Base-by-base conservation (phyloP, 1,140 invertebrate species). In the Diabrotica virgifera region DNA sequence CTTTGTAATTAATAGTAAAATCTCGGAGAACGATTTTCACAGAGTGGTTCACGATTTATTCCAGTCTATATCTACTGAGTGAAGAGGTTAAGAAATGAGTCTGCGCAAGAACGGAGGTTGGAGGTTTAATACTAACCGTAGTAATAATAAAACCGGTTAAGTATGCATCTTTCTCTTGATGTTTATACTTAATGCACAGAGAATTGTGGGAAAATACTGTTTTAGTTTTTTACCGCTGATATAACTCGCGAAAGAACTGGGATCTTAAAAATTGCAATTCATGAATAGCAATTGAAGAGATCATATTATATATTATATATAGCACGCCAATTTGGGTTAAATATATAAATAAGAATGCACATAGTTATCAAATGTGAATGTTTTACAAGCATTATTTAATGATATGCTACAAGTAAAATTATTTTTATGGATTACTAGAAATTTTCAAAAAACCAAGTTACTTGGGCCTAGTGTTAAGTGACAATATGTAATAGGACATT, bases 61-160 rank as follows among this genome's bases (percentile, higher is more conserved):
- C 59, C 46, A 51, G 59, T 60, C 40, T 52, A 40, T 61, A 63
- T 46, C 24, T 24, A 46, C n/a, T 46, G 57, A 61, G 62, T 59
- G 57, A 24, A 60, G 63, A 60, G 55, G 38, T 52, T 38, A 53
- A 53, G 50, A 65, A 56, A 66, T 63, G 64, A 66, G 59, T 66
- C 53, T 63, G 63, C 66, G 59, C 62, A 64, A 67, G 62, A 64
- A 64, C 53, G 59, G 58, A 61, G 58, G 60, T 62, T 59, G 59
- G 58, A 61, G 58, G 60, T 62, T 59, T 52, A 67, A 59, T 60
- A 59, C 53, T 4, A 54, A 46, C 38, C 61, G 58, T 59, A 74
- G 72, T 67, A 73, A 71, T 70, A 72, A 24, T 67, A 63, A 72
- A 74, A 74, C 72, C 72, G 72, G 72, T 74, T 72, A 57, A 72